Evolutionary conservation across 1,140 invertebrate species (phyloP).

Genomic region (Micrasema longulum): DNA sequence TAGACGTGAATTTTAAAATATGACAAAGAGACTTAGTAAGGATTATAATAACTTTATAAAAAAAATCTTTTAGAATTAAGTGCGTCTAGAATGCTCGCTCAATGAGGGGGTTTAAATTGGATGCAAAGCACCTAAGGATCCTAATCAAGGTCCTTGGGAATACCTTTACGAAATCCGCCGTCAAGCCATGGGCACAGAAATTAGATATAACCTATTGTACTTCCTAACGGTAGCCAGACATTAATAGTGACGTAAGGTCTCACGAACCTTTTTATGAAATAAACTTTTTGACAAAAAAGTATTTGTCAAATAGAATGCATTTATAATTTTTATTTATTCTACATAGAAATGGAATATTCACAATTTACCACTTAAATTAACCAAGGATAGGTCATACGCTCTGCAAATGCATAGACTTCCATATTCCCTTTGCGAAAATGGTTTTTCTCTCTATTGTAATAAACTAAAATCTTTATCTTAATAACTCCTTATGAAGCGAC

Average conservation of each 20-base stretch:
- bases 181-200: constrained; percentile 5
- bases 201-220: constrained; percentile 40
- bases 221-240: constrained; percentile 39
- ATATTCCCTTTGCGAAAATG: too few relatives aligned
- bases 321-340: too few relatives aligned
- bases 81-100: constrained; percentile 28
- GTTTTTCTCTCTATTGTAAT: too few relatives aligned
- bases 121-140: constrained; percentile 32
- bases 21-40: constrained; percentile 17
- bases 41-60: constrained; percentile 19
- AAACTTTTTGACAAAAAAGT: too few relatives aligned
- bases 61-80: constrained; percentile 21
- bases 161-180: constrained; percentile 20
- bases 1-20: constrained; percentile 20
- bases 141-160: constrained; percentile 41
- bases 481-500: too few relatives aligned
- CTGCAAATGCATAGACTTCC: too few relatives aligned
- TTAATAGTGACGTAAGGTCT: neutral
- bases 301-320: too few relatives aligned
- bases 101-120: constrained; percentile 29
- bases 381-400: too few relatives aligned
- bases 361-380: too few relatives aligned
- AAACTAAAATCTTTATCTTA: too few relatives aligned
- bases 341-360: too few relatives aligned
- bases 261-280: neutral